Conservation (phyloP, 2,797 vertebrate species). For the Spinibarbus caldwelli region DNA sequence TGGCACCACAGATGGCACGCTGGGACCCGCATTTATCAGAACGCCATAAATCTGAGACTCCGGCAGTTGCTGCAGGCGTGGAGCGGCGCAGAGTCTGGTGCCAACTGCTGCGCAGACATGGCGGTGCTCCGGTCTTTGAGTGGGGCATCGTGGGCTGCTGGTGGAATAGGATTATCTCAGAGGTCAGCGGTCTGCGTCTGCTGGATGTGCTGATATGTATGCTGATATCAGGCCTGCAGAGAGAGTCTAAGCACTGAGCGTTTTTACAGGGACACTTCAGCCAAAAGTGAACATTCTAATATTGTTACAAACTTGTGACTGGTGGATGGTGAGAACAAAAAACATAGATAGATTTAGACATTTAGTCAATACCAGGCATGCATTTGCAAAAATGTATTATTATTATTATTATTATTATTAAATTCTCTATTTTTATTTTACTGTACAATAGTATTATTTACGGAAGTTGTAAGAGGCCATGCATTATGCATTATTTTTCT, state of each 20-base stretch:
- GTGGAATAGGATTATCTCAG: slow-evolving; percentile 35
- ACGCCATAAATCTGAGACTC: slow-evolving; percentile 80
- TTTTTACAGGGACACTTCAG: not conserved
- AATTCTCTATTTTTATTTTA: not conserved
- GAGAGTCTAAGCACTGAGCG: not conserved
- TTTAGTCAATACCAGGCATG: not conserved
- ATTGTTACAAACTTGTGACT: not conserved
- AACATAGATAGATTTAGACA: too few relatives aligned
- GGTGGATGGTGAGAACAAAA: not conserved
- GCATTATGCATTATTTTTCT: too few relatives aligned
- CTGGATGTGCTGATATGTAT: not conserved
- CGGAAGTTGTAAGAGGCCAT: too few relatives aligned
- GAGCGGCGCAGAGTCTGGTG: slow-evolving; percentile 74
- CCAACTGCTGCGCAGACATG: slow-evolving; percentile 80
- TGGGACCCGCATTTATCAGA: slow-evolving; percentile 80
- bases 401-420: not conserved
- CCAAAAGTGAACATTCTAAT: not conserved
- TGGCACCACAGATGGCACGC: slow-evolving; percentile 77
- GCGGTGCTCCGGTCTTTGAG: slow-evolving; percentile 76
- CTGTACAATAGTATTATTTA: not conserved
- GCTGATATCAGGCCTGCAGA: not conserved
- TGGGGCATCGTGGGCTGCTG: slow-evolving; percentile 69
- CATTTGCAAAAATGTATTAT: too few relatives aligned
- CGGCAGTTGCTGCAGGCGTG: slow-evolving; percentile 77
- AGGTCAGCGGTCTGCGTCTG: slow-evolving; percentile 15